Evolutionary conservation across 2,113 vertebrate genomes (phyloP).

Genomic region (Nymphicus hollandicus): DNA sequence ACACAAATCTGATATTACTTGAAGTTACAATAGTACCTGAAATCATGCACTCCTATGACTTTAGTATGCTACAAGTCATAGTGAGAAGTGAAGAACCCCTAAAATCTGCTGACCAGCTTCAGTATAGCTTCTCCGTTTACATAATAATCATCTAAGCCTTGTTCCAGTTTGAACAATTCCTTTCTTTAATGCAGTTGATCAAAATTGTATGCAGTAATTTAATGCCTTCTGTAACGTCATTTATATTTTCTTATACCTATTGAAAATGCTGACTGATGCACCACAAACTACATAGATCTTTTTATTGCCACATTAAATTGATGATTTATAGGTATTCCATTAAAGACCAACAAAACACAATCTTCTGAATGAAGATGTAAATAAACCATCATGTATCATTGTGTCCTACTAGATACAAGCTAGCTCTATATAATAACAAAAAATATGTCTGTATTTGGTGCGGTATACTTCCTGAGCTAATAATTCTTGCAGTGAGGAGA

Average conservation of each 20-base stretch:
- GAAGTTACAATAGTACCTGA: not conserved
- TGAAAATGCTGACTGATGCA: not conserved
- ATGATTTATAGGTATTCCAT: not conserved
- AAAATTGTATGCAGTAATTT: not conserved
- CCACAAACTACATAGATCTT: not conserved
- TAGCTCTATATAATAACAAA: not conserved
- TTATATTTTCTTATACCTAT: not conserved
- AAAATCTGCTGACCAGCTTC: not conserved
- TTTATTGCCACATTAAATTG: not conserved
- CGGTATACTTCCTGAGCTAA: not conserved
- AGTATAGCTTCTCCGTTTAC: not conserved
- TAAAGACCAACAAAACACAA: rapidly evolving
- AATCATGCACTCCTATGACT: not conserved
- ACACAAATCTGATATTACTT: not conserved
- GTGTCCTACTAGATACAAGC: not conserved
- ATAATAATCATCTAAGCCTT: not conserved
- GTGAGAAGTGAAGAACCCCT: not conserved
- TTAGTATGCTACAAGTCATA: not conserved
- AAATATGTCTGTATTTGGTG: not conserved
- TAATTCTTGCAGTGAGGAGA: not conserved
- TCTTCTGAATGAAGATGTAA: not conserved
- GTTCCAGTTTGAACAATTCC: not conserved
- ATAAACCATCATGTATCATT: not conserved
- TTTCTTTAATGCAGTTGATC: not conserved
- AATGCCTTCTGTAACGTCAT: not conserved